phyloP scores from a whole-genome alignment of 1,140 invertebrate species.

The Delia radicum region DNA sequence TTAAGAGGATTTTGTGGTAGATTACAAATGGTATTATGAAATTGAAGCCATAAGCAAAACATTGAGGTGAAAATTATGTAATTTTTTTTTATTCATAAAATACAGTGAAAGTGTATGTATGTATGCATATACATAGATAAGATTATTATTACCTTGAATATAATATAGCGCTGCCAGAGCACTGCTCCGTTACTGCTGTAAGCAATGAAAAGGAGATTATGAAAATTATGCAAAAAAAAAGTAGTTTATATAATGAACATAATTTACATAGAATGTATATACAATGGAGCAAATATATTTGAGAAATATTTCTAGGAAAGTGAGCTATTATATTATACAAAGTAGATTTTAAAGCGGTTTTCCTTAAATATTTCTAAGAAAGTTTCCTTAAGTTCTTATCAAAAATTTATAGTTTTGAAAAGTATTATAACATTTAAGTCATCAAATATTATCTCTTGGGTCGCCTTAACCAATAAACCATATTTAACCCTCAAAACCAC shows the following conservation, averaged over 20 bases:
- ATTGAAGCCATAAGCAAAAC: not conserved
- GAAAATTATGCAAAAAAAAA: not conserved
- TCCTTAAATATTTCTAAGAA: no score
- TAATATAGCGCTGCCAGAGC: not conserved
- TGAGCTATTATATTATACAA: no score
- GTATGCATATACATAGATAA: not conserved
- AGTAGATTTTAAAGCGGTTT: no score
- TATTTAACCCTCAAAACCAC: no score
- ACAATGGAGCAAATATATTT: not conserved
- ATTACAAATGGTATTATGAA: conserved; percentile 5
- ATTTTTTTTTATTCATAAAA: not conserved
- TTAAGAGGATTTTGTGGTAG: conserved; percentile 4
- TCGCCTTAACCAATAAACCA: no score
- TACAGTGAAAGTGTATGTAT: not conserved
- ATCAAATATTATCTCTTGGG: no score
- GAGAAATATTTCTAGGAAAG: not conserved
- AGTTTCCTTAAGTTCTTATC: no score
- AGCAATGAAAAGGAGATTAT: not conserved
- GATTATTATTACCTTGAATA: conserved; percentile 1
- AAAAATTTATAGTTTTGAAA: no score
- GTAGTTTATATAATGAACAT: not conserved
- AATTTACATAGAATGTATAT: not conserved
- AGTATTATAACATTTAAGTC: no score
- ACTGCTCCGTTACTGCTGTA: not conserved
- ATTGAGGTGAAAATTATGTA: not conserved